A percentile compares a stretch with the other conserved stretches of the same genome.
phyloP scores from a whole-genome alignment of 2,113 vertebrate species.

The Meriones unguiculatus region DNA sequence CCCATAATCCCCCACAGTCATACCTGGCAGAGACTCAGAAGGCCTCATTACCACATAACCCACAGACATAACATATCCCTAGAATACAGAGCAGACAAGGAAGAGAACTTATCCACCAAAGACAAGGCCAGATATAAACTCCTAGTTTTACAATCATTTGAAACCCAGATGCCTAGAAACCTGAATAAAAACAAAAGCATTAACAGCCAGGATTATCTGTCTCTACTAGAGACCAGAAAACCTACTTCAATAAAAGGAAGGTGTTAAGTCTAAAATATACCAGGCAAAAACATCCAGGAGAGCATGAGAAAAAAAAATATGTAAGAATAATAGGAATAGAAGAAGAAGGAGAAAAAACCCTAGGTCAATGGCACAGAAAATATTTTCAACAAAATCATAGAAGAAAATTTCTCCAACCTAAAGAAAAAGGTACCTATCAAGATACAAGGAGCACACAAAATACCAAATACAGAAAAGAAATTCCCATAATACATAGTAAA shows the following conservation, averaged over 20 bases:
- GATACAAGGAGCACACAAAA: background rate
- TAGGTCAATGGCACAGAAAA: background rate
- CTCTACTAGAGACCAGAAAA: no score
- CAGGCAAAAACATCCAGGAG: background rate
- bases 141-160: no score
- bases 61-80: no score
- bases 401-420: background rate
- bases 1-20: background rate
- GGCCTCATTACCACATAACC: background rate
- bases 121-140: no score
- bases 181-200: background rate
- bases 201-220: background rate
- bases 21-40: background rate
- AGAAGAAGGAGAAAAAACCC: background rate
- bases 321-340: background rate
- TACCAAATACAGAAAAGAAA: background rate
- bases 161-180: background rate
- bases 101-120: background rate
- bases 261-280: background rate
- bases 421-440: background rate
- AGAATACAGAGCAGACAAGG: background rate
- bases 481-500: background rate
- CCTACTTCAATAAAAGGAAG: background rate
- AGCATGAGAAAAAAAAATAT: background rate
- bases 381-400: background rate